Evolutionary conservation across 2,797 vertebrate species (phyloP).

Genomic region (Phataginus tetradactyla): DNA sequence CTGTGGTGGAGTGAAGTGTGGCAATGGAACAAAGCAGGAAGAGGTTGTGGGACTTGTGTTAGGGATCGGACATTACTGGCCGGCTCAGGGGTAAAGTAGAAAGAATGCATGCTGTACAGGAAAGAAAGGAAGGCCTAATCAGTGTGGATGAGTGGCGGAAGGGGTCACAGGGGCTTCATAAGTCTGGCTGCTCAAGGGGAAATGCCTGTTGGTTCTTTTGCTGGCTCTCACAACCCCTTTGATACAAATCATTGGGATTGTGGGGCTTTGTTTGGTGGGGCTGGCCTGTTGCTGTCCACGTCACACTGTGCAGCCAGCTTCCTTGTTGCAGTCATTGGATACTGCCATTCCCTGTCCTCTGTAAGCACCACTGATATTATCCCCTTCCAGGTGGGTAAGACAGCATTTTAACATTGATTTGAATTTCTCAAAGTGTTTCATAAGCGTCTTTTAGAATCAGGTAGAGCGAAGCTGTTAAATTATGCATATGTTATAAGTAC

Average conservation of each 20-base stretch:
- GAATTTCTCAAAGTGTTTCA: conserved; percentile 52
- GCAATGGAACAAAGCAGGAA: conserved; percentile 17
- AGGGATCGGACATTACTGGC: neutral
- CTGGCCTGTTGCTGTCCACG: conserved; percentile 16
- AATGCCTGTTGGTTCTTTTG: conserved; percentile 30
- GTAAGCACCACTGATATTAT: neutral
- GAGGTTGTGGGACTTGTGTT: neutral
- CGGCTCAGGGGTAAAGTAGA: neutral
- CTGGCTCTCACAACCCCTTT: neutral
- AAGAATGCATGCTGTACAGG: neutral
- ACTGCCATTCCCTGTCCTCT: conserved; percentile 5
- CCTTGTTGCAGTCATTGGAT: conserved; percentile 34
- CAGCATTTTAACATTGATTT: conserved; percentile 60
- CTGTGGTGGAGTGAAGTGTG: neutral
- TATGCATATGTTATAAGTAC: conserved; percentile 47
- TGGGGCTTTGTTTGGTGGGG: neutral
- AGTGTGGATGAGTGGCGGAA: neutral
- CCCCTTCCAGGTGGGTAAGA: neutral
- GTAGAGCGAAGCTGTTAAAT: conserved; percentile 35
- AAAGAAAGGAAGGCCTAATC: neutral
- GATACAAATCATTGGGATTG: conserved; percentile 20
- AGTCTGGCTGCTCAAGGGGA: neutral
- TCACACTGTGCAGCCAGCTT: neutral
- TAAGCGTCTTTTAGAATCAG: conserved; percentile 39
- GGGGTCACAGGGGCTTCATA: neutral